These are phyloP conservation scores for Drosophila neotestacea DNA, from an alignment of 2,888 invertebrate species.

Conservation along the genomic window DNA sequence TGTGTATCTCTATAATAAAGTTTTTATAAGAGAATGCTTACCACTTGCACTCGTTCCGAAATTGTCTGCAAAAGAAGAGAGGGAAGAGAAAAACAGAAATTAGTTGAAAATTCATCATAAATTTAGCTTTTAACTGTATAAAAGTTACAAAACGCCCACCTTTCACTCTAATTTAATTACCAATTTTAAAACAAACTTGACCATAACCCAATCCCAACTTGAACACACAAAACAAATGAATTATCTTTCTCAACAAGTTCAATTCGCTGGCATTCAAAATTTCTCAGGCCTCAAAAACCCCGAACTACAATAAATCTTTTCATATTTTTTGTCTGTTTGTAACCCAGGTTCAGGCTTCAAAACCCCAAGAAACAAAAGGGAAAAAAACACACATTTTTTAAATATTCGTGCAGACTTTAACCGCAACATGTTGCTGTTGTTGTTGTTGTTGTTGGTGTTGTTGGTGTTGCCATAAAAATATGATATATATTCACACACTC, in stretches of 20 bases:
- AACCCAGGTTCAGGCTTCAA: conserved; percentile 36
- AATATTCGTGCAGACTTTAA: conserved; percentile 73
- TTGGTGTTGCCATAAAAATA: conserved; percentile 69
- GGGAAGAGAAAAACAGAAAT: conserved; percentile 29
- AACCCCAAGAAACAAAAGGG: conserved; percentile 1
- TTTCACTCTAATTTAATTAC: conserved; percentile 64
- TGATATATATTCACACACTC: conserved; percentile 79
- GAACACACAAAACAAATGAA: conserved; percentile 33
- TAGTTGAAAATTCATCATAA: conserved; percentile 29
- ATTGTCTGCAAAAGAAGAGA: conserved; percentile 78
- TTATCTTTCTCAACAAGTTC: conserved; percentile 65
- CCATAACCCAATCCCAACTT: conserved; percentile 5
- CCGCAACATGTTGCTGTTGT: conserved; percentile 59
- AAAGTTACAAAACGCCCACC: conserved; percentile 25
- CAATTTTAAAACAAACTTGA: conserved; percentile 22
- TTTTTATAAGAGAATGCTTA: conserved; percentile 61
- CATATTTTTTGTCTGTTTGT: conserved; percentile 38
- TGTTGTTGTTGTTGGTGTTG: conserved; percentile 31
- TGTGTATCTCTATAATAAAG: conserved; percentile 12
- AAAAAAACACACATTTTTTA: conserved; percentile 48
- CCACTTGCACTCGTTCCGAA: conserved; percentile 84
- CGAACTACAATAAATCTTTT: conserved; percentile 66
- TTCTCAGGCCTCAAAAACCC: conserved; percentile 53
- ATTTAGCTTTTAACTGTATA: conserved; percentile 19
- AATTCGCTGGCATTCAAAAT: conserved; percentile 43